Conservation (phyloP, 2,888 invertebrate species). For the Sinodicranocentrus sp. region DNA sequence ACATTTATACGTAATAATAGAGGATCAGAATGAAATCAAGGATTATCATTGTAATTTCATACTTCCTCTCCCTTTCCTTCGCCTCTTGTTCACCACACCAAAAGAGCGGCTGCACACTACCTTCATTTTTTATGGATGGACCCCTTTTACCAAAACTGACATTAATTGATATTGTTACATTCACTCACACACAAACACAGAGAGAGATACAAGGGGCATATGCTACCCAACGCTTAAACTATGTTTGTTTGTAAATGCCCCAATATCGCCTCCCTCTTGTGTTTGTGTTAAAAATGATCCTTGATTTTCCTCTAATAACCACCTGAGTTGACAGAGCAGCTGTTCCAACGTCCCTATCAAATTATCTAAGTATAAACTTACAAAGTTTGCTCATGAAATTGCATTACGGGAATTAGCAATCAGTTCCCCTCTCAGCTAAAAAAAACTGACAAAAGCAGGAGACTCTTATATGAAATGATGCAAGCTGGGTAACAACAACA, state of each 20-base stretch:
- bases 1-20: slow-evolving; percentile 62
- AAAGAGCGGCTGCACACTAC: too few species aligned
- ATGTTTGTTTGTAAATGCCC: slow-evolving; percentile 53
- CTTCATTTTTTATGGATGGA: not conserved
- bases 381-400: slow-evolving; percentile 69
- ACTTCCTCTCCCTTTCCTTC: slow-evolving; percentile 18
- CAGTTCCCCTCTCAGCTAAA: slow-evolving; percentile 52
- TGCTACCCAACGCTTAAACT: not conserved
- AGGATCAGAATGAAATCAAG: slow-evolving; percentile 58
- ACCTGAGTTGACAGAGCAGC: slow-evolving; percentile 71
- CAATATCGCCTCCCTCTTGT: slow-evolving; percentile 26
- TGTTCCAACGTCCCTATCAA: slow-evolving; percentile 63
- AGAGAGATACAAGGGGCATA: slow-evolving; percentile 25
- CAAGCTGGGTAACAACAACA: not conserved
- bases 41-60: slow-evolving; percentile 64
- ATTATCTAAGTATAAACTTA: slow-evolving; percentile 65
- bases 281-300: slow-evolving; percentile 46
- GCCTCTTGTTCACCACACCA: slow-evolving; percentile 1
- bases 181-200: not conserved
- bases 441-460: slow-evolving; percentile 10
- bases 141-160: slow-evolving; percentile 14
- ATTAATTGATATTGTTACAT: slow-evolving; percentile 22
- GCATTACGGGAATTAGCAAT: slow-evolving; percentile 69
- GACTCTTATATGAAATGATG: not conserved
- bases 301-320: slow-evolving; percentile 69